phyloP scores from a whole-genome alignment of 2,888 invertebrate genomes.

The Harpalus rufipes region DNA sequence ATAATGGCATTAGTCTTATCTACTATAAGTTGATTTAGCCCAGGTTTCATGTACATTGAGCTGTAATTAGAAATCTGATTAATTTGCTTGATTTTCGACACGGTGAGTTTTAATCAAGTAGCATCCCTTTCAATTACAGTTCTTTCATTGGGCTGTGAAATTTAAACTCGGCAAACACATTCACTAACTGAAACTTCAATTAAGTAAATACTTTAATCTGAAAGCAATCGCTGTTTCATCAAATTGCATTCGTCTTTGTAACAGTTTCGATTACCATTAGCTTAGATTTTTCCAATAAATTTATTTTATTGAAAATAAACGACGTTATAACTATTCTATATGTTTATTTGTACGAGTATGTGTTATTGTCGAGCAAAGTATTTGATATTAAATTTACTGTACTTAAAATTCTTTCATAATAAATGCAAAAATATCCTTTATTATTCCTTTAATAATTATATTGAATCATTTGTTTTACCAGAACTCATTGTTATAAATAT shows the following conservation, averaged over 20 bases:
- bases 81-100: slow-evolving; percentile 4
- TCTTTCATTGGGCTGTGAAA: slow-evolving; percentile 11
- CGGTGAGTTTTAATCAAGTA: slow-evolving; percentile 22
- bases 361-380: too few relatives aligned
- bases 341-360: too few relatives aligned
- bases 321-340: too few relatives aligned
- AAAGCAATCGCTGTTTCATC: slow-evolving; percentile 57
- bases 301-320: too few relatives aligned
- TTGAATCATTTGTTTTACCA: too few relatives aligned
- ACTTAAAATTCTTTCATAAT: too few relatives aligned
- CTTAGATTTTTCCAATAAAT: neutral
- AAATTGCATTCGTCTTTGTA: slow-evolving; percentile 51
- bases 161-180: slow-evolving; percentile 30
- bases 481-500: neutral
- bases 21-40: neutral
- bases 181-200: slow-evolving; percentile 60
- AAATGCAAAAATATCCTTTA: too few relatives aligned
- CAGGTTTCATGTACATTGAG: neutral
- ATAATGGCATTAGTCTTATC: neutral
- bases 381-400: too few relatives aligned
- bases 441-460: too few relatives aligned
- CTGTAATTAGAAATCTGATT: neutral
- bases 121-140: neutral
- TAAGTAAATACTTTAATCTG: slow-evolving; percentile 62
- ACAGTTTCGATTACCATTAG: neutral